A percentile compares a stretch with the other conserved stretches of the same genome.
Conservation (phyloP, 2,797 vertebrate genomes). For the Sebastes melanostomus region DNA sequence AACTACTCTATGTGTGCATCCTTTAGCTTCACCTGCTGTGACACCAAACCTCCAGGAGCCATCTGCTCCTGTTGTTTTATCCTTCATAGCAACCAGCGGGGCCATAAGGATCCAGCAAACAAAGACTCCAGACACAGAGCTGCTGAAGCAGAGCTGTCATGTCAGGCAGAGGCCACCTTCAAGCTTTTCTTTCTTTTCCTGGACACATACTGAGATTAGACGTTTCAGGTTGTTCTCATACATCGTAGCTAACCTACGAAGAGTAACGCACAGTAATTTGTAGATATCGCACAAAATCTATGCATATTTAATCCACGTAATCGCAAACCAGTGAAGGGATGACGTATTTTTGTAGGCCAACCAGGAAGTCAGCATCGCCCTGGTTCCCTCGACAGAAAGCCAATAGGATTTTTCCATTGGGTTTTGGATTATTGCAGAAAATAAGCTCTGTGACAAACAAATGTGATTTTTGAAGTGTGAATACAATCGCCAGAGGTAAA, state of each 20-base stretch:
- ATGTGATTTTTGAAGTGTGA: no score
- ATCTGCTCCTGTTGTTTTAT: constrained; percentile 82
- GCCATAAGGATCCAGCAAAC: constrained; percentile 68
- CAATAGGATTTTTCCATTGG: no score
- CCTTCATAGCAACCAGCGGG: constrained; percentile 70
- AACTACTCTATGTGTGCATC: constrained; percentile 59
- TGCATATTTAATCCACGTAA: neutral
- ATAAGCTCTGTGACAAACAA: no score
- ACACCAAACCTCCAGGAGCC: constrained; percentile 77
- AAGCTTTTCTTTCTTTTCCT: neutral
- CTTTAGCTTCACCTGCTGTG: constrained; percentile 84
- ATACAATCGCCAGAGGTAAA: no score
- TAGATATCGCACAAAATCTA: neutral
- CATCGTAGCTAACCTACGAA: neutral
- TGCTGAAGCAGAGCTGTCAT: constrained; percentile 36
- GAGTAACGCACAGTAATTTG: neutral
- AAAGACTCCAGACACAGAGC: constrained; percentile 56
- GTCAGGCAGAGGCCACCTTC: constrained; percentile 50
- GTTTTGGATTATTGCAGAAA: no score
- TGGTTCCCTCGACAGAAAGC: no score
- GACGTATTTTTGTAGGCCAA: no score
- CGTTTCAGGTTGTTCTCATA: neutral
- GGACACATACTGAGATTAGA: constrained; percentile 7
- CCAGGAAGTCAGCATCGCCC: no score
- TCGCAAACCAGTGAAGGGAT: neutral